phyloP scores from a whole-genome alignment of 2,888 invertebrate species.

The Drosophila anceps region DNA sequence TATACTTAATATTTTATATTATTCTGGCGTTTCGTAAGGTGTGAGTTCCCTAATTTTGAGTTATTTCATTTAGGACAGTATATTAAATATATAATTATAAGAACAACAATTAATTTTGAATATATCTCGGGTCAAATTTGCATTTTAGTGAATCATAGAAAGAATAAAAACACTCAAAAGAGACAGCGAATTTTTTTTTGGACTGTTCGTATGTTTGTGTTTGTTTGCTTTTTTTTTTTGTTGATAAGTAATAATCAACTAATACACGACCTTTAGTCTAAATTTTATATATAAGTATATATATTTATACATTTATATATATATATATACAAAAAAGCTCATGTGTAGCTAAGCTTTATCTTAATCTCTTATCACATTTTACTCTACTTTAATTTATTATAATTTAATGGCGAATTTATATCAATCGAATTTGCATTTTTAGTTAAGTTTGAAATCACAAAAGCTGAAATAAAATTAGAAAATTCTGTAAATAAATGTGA shows the following conservation, averaged over 20 bases:
- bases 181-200: background rate
- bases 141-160: background rate
- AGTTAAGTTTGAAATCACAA: background rate
- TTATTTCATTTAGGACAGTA: too few species aligned
- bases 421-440: background rate
- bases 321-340: background rate
- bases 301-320: background rate
- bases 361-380: slow-evolving; percentile 4
- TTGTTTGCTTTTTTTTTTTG: background rate
- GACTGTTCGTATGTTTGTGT: background rate
- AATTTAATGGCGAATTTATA: background rate
- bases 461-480: background rate
- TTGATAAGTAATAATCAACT: slow-evolving; percentile 5
- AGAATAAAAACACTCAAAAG: too few species aligned
- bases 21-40: too few species aligned
- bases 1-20: slow-evolving; percentile 2
- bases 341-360: background rate
- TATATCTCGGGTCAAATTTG: background rate
- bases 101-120: background rate
- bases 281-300: background rate
- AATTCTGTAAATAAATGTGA: background rate
- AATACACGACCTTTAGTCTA: slow-evolving; percentile 3
- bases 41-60: too few species aligned
- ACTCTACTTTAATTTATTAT: background rate
- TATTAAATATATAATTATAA: too few species aligned